Conservation (phyloP, 2,888 invertebrate genomes). For the Yponomeuta cagnagella region DNA sequence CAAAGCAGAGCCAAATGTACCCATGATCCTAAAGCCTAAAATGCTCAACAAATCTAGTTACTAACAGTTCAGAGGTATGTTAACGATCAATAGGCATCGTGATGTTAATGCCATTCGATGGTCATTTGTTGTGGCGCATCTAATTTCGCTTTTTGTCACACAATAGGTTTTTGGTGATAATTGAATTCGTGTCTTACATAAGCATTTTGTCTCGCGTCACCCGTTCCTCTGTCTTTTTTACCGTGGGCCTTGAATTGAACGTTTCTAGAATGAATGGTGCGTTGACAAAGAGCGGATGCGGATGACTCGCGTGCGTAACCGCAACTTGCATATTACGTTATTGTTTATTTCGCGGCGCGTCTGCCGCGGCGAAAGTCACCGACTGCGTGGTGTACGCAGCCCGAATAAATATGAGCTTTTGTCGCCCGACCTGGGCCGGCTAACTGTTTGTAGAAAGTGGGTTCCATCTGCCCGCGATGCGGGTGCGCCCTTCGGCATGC, state of each 20-base stretch:
- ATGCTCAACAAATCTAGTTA: not conserved
- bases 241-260: conserved; percentile 53
- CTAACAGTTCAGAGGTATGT: not conserved
- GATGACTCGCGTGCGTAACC: conserved; percentile 35
- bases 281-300: conserved; percentile 36
- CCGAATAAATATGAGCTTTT: conserved; percentile 70
- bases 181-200: conserved; percentile 1
- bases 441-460: conserved; percentile 66
- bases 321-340: conserved; percentile 45
- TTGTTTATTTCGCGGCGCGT: conserved; percentile 34
- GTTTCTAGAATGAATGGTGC: conserved; percentile 16
- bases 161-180: conserved; percentile 4
- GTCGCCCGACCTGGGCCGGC: conserved; percentile 34
- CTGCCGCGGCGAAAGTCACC: conserved; percentile 55
- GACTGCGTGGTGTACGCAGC: conserved; percentile 42
- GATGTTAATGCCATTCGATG: not conserved
- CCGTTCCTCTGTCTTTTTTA: not conserved
- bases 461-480: conserved; percentile 42
- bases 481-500: conserved; percentile 70
- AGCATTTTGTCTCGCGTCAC: not conserved
- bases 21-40: no score
- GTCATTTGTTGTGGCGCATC: not conserved
- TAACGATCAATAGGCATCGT: not conserved
- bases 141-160: not conserved
- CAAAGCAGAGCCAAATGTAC: no score